These are phyloP conservation scores for Nothocercus nigrocapillus DNA, from an alignment of 2,113 vertebrate species.

Conservation along the genomic window DNA sequence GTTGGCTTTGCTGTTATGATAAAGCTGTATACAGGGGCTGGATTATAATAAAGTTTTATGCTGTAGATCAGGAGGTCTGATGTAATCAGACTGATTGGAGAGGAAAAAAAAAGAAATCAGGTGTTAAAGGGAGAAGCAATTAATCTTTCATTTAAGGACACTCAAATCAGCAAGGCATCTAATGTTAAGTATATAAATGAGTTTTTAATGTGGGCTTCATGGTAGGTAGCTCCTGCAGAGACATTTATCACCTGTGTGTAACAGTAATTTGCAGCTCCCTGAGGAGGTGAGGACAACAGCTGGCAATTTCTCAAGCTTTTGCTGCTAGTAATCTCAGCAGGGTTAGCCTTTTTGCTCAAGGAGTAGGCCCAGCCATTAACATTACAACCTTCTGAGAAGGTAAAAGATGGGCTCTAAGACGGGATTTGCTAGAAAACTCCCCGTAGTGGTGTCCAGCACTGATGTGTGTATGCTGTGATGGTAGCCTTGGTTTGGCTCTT, in stretches of 20 bases:
- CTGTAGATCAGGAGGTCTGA: slow-evolving; percentile 34
- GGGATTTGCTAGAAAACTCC: background rate
- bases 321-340: background rate
- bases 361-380: background rate
- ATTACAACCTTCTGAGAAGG: background rate
- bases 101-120: background rate
- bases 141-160: slow-evolving; percentile 58
- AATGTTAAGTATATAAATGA: slow-evolving; percentile 50
- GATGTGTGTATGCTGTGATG: background rate
- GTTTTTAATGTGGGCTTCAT: slow-evolving; percentile 39
- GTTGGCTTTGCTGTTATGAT: slow-evolving; percentile 40
- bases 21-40: slow-evolving; percentile 36
- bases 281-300: slow-evolving; percentile 18
- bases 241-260: slow-evolving; percentile 5
- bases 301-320: slow-evolving; percentile 9
- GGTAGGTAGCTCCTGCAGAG: slow-evolving; percentile 52
- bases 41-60: slow-evolving; percentile 57
- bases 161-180: slow-evolving; percentile 49
- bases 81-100: slow-evolving; percentile 62
- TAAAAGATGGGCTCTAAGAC: background rate
- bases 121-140: slow-evolving; percentile 42
- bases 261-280: slow-evolving; percentile 22
- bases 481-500: background rate
- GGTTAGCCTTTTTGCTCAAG: background rate
- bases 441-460: background rate